Base-by-base conservation (phyloP, 2,888 invertebrate genomes). In the Caenorhabditis sp. region DNA sequence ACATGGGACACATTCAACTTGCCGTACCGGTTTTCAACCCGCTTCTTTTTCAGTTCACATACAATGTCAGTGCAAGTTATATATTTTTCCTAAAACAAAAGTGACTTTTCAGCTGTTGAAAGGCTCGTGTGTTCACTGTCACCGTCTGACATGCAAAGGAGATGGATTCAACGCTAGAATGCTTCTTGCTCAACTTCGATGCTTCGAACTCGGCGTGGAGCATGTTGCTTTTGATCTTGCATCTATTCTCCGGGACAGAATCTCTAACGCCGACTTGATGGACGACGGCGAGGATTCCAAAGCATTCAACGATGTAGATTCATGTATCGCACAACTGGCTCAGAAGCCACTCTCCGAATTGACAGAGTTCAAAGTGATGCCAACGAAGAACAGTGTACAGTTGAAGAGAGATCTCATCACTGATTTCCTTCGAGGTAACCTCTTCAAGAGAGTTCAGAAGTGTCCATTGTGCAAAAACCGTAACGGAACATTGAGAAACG, bases 1-100 rank as follows among this genome's bases (percentile, higher is more conserved):
- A 99, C 93, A 95, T 96, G 93, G 98, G 98, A 0, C 96, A 97
- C 92, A 97, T 99, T 85, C 95, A 96, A 87, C 93, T 99, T 0
- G 96, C 96, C 0, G 93, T 97, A 14, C 95, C 96, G 0, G 95
- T 96, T 0, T 95, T 96, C 77, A 98, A 98, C 94, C 98, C 98
- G 0, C 92, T 98, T 61, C 96, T 96, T 91, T 95, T 95, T 85
- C 95, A 95, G 90, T 94, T 95, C 38, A 94, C 97, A 22, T 95
- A 90, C 93, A 94, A 91, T 93, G 95, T 95, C 91, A 88, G 7
- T 47, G n/a, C 1, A 44, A 14, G 14, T 3, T 12, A 1, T 38
- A 10, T 12, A 38, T 10, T 38, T 56, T 41, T 24, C 10, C n/a
- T n/a, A n/a, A n/a, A n/a, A n/a, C n/a, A n/a, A n/a, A n/a, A n/a